phyloP scores from a whole-genome alignment of 2,888 invertebrate genomes.

The Diadegma fenestrale region DNA sequence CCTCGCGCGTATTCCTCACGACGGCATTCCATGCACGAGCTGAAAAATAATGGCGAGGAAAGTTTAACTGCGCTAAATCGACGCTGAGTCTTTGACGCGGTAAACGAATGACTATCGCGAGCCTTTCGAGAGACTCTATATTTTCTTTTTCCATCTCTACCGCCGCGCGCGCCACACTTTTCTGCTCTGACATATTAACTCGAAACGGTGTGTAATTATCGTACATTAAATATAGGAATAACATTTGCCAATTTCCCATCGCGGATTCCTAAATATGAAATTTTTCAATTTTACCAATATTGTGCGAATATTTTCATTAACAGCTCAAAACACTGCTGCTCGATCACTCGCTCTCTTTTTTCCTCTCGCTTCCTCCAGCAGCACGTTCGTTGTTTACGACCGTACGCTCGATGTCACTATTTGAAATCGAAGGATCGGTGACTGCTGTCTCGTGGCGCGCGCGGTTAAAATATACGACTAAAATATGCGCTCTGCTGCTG shows the following conservation, averaged over 20 bases:
- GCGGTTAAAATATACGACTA: conserved; percentile 29
- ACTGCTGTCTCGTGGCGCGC: conserved; percentile 38
- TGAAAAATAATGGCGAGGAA: conserved; percentile 73
- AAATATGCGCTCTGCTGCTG: conserved; percentile 30
- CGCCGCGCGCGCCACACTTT: not conserved
- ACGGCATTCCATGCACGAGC: conserved; percentile 10
- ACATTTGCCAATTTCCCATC: too few relatives aligned
- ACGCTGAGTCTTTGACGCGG: conserved; percentile 1
- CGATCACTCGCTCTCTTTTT: not conserved
- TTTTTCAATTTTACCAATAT: too few relatives aligned
- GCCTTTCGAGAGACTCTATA: conserved; percentile 58
- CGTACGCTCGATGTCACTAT: conserved; percentile 48
- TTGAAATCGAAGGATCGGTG: conserved; percentile 48
- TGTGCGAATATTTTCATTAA: not conserved
- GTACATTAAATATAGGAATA: too few relatives aligned
- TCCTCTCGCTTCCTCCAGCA: not conserved
- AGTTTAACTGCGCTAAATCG: conserved; percentile 64
- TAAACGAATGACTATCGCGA: conserved; percentile 52
- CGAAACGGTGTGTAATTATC: conserved; percentile 63
- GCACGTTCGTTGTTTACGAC: conserved; percentile 13
- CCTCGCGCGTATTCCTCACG: conserved; percentile 64
- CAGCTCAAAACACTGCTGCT: too few relatives aligned
- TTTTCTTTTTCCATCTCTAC: conserved; percentile 46
- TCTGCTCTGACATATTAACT: conserved; percentile 39
- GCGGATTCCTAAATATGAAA: too few relatives aligned